Evolutionary conservation across 2,113 vertebrate species (phyloP).

Genomic region (Ameiurus melas): DNA sequence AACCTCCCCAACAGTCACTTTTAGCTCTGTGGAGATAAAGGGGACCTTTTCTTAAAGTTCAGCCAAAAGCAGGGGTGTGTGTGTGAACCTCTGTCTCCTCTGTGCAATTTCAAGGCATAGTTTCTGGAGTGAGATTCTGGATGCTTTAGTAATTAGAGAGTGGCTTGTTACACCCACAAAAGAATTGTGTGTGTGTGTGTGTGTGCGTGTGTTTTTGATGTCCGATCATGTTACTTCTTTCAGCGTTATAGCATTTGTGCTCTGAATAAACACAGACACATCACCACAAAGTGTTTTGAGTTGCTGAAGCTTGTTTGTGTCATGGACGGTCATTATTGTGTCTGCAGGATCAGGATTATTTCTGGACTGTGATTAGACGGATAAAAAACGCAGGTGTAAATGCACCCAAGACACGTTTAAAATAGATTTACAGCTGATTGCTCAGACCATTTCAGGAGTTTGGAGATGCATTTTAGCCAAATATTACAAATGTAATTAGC

Average conservation of each 20-base stretch:
- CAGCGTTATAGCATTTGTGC: background rate
- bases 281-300: background rate
- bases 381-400: background rate
- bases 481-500: background rate
- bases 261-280: background rate
- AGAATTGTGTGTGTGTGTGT: background rate
- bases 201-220: background rate
- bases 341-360: background rate
- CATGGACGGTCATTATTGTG: background rate
- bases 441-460: background rate
- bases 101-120: constrained; percentile 27
- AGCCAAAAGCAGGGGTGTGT: background rate
- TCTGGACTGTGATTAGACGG: background rate
- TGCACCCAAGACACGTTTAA: background rate
- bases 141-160: constrained; percentile 43
- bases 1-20: constrained; percentile 14
- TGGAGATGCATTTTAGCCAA: background rate
- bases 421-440: background rate
- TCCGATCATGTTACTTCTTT: background rate
- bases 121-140: constrained; percentile 21
- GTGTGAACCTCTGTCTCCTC: background rate
- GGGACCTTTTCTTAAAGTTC: constrained; percentile 16
- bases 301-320: background rate
- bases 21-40: constrained; percentile 21
- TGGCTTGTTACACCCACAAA: constrained; percentile 36